Conservation (phyloP, 2,113 vertebrate genomes). For the Bothrops jararaca region DNA sequence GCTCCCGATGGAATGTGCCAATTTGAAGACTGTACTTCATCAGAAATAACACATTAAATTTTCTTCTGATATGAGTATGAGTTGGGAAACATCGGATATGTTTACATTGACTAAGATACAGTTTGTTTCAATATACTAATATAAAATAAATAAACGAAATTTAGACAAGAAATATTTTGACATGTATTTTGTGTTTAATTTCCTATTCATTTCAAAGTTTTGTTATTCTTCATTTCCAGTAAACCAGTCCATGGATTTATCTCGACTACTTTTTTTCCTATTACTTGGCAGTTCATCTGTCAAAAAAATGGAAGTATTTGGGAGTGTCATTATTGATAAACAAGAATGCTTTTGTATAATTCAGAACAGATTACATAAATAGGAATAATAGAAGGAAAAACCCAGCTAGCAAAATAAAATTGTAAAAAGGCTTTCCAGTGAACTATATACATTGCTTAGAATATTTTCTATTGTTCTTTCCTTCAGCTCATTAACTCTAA, state of each 20-base stretch:
- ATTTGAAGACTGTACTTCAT: slow-evolving; percentile 43
- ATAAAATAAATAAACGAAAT: slow-evolving; percentile 11
- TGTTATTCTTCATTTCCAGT: slow-evolving; percentile 71
- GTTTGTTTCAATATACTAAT: slow-evolving; percentile 21
- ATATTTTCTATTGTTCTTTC: neutral
- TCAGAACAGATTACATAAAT: neutral
- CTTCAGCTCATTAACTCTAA: neutral
- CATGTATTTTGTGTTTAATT: slow-evolving; percentile 24
- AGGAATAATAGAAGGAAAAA: neutral
- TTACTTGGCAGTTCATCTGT: slow-evolving; percentile 64
- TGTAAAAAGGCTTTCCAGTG: neutral
- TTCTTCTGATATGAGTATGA: neutral
- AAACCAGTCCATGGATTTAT: slow-evolving; percentile 88
- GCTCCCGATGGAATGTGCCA: slow-evolving; percentile 32
- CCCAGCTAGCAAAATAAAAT: neutral
- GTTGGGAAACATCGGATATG: slow-evolving; percentile 15
- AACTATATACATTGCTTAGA: neutral
- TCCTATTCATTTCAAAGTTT: slow-evolving; percentile 31
- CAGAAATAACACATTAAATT: slow-evolving; percentile 49
- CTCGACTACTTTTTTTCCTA: slow-evolving; percentile 57
- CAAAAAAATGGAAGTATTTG: slow-evolving; percentile 54
- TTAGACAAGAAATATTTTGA: slow-evolving; percentile 31
- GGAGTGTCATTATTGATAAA: neutral
- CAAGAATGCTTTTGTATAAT: neutral
- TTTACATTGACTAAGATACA: slow-evolving; percentile 26